Conservation (phyloP, 2,888 invertebrate genomes). For the Geophilus truncorum region DNA sequence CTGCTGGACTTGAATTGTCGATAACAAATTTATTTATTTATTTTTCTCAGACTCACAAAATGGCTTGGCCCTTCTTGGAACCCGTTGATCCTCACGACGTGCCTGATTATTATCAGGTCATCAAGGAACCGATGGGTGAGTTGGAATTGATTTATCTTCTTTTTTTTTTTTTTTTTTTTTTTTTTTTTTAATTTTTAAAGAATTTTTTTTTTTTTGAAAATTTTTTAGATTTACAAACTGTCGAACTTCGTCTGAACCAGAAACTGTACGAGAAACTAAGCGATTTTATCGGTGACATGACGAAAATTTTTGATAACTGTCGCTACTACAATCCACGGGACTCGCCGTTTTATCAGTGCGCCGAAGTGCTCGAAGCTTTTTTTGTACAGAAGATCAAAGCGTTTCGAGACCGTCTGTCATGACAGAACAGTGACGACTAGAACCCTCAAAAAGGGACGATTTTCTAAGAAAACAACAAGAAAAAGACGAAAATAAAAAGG, state of each 20-base stretch:
- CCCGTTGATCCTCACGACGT: constrained; percentile 94
- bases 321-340: constrained; percentile 94
- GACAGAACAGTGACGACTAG: constrained; percentile 31
- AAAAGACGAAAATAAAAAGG: background rate
- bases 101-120: constrained; percentile 93
- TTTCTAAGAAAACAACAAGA: background rate
- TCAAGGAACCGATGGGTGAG: constrained; percentile 93
- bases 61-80: constrained; percentile 97
- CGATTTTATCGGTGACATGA: constrained; percentile 96
- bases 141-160: constrained; percentile 38
- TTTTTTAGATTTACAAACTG: constrained; percentile 77
- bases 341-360: constrained; percentile 93
- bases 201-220: constrained; percentile 29
- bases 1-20: too few relatives aligned
- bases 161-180: constrained; percentile 28
- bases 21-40: too few relatives aligned
- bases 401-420: constrained; percentile 40
- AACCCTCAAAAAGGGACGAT: background rate
- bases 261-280: constrained; percentile 78
- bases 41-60: constrained; percentile 62
- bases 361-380: constrained; percentile 88
- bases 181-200: constrained; percentile 29
- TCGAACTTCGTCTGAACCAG: constrained; percentile 79
- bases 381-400: constrained; percentile 80
- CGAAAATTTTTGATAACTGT: constrained; percentile 98